A percentile compares a stretch with the other conserved stretches of the same genome.
These are phyloP conservation scores for Rhizomys pruinosus DNA, from an alignment of 2,113 vertebrate genomes.

Conservation along the genomic window DNA sequence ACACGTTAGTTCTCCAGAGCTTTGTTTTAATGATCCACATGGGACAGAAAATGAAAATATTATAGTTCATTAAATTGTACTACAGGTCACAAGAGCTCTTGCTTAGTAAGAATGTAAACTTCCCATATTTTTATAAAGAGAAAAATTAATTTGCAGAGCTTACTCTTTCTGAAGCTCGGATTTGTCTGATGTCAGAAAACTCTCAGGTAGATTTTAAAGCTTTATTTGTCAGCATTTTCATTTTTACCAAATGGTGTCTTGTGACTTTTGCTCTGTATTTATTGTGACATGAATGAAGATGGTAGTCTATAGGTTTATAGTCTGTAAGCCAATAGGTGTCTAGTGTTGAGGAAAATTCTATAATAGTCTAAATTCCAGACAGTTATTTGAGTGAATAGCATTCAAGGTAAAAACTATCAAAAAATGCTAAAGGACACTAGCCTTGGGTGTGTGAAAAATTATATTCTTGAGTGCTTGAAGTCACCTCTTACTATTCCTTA, in stretches of 20 bases:
- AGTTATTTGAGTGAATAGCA: not conserved
- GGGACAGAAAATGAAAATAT: conserved; percentile 13
- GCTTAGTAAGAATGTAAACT: not conserved
- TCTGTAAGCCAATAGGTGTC: not conserved
- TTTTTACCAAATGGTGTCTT: not conserved
- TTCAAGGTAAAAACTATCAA: not conserved
- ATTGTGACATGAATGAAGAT: not conserved
- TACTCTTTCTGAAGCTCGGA: not conserved
- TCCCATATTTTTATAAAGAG: not conserved
- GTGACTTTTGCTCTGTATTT: not conserved
- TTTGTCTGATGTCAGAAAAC: not conserved
- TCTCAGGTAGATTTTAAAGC: too few species aligned
- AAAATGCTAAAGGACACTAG: not conserved
- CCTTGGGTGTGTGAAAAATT: not conserved
- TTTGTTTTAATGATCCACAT: conserved; percentile 21
- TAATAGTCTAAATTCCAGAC: not conserved
- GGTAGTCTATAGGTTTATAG: too few species aligned
- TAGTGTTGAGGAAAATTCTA: not conserved
- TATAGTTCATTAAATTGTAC: not conserved
- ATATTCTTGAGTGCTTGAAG: not conserved
- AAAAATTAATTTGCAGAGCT: not conserved
- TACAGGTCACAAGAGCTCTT: not conserved
- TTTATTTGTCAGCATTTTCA: too few species aligned
- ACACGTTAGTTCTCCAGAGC: not conserved
- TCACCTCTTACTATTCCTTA: not conserved